These are phyloP conservation scores for Taurulus bubalis DNA, from an alignment of 2,113 vertebrate genomes.

Conservation along the genomic window DNA sequence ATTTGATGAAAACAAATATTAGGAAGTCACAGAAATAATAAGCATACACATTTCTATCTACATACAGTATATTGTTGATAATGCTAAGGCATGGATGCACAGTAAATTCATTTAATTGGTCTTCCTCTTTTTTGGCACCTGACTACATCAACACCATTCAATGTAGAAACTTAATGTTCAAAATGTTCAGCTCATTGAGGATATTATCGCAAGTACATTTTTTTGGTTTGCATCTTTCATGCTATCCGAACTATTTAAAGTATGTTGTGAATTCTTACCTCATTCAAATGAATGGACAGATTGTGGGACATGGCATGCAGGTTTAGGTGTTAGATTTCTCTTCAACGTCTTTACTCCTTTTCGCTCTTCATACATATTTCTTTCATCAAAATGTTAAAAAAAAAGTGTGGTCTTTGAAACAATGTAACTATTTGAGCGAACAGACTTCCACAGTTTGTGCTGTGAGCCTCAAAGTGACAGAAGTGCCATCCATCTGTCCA, in stretches of 20 bases:
- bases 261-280: background rate
- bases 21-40: slow-evolving; percentile 14
- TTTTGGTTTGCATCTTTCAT: background rate
- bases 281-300: background rate
- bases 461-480: background rate
- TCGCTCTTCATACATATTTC: background rate
- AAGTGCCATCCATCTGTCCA: background rate
- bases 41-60: background rate
- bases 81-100: background rate
- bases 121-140: background rate
- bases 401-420: background rate
- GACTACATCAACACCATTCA: background rate
- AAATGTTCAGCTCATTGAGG: background rate
- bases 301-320: background rate
- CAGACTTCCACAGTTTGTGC: background rate
- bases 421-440: background rate
- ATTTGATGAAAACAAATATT: slow-evolving; percentile 24
- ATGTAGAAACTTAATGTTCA: background rate
- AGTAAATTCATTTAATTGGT: background rate
- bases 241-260: background rate
- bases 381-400: background rate
- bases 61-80: slow-evolving; percentile 18
- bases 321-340: background rate
- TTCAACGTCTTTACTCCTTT: background rate
- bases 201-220: background rate